A percentile compares a stretch with the other conserved stretches of the same genome.
phyloP scores from a whole-genome alignment of 2,113 vertebrate genomes.

The Penelope pileata region DNA sequence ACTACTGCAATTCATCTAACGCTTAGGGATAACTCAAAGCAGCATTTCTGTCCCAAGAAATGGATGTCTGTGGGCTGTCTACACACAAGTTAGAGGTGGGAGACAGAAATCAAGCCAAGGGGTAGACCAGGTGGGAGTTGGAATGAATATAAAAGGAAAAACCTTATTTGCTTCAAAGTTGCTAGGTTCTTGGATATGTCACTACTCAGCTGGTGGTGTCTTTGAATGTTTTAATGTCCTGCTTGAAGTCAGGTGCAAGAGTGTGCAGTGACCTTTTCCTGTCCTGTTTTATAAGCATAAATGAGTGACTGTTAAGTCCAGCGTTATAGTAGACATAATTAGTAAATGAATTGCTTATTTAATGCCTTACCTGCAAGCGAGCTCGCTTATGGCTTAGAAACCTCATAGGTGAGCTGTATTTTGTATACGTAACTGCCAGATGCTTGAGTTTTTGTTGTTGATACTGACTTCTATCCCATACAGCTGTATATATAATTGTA shows the following conservation, averaged over 20 bases:
- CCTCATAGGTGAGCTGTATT: not conserved
- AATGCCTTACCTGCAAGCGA: not conserved
- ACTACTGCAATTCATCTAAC: not conserved
- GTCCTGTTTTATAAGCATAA: not conserved
- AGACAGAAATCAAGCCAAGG: not conserved
- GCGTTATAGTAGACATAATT: not conserved
- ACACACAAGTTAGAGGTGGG: not conserved
- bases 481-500: not conserved
- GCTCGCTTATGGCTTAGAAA: not conserved
- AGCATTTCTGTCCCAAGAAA: not conserved
- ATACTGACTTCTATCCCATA: not conserved
- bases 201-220: not conserved
- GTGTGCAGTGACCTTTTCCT: not conserved
- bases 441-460: not conserved
- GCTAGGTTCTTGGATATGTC: not conserved
- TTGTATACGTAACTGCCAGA: not conserved
- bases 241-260: not conserved
- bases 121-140: not conserved
- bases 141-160: not conserved
- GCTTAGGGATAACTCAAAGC: not conserved
- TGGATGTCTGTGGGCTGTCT: not conserved
- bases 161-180: not conserved
- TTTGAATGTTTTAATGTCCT: not conserved
- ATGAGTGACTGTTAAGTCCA: not conserved
- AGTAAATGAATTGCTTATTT: not conserved